phyloP scores from a whole-genome alignment of 1,140 invertebrate genomes.

The Leptinotarsa undecemlineata region DNA sequence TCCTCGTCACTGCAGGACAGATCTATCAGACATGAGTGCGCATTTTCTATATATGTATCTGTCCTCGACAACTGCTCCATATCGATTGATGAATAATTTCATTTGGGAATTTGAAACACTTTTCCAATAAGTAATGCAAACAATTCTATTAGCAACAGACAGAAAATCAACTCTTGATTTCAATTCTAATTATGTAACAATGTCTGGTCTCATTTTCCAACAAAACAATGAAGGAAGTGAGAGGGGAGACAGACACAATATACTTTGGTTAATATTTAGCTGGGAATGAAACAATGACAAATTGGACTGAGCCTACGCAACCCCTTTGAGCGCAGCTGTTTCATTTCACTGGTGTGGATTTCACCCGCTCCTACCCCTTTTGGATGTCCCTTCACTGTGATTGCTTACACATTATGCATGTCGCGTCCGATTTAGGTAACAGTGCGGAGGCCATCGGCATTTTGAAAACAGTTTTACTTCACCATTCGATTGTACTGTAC shows the following conservation, averaged over 20 bases:
- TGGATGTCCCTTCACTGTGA: conserved; percentile 42
- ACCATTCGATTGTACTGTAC: not conserved
- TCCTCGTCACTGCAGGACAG: no score
- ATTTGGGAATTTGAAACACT: no score
- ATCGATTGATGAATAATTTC: no score
- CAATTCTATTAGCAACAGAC: no score
- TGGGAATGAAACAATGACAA: conserved; percentile 49
- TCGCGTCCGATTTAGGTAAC: conserved; percentile 44
- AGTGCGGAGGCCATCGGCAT: conserved; percentile 45
- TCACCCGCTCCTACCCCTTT: conserved; percentile 32
- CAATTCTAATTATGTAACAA: no score
- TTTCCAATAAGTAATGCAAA: no score
- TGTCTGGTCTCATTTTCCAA: not conserved
- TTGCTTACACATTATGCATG: conserved; percentile 56
- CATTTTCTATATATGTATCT: no score
- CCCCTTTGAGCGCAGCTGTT: conserved; percentile 49
- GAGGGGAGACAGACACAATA: conserved; percentile 24
- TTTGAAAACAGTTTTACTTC: conserved; percentile 33
- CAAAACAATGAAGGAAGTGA: not conserved
- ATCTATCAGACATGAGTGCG: no score
- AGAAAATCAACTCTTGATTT: no score
- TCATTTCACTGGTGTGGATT: conserved; percentile 38
- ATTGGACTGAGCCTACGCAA: conserved; percentile 37
- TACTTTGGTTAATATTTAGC: conserved; percentile 33
- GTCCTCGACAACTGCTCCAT: no score